Evolutionary conservation across 2,888 invertebrate genomes (phyloP).

Genomic region (Campopleginae sp.): DNA sequence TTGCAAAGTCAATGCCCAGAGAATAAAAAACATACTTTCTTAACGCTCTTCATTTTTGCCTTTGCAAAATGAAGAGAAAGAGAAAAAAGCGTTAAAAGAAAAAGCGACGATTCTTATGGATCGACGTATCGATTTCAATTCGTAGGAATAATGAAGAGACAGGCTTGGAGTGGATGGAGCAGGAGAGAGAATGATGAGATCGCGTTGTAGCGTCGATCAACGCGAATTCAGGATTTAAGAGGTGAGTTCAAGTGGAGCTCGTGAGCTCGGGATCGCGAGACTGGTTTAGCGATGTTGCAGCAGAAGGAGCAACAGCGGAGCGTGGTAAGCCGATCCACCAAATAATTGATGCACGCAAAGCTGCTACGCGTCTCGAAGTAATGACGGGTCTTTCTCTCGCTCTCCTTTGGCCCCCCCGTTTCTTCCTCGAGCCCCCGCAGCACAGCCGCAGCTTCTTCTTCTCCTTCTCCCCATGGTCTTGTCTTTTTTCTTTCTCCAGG

Average conservation of each 20-base stretch:
- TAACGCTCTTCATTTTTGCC: slow-evolving; percentile 18
- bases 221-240: slow-evolving; percentile 30
- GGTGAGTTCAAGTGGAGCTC: slow-evolving; percentile 15
- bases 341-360: slow-evolving; percentile 78
- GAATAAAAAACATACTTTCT: slow-evolving; percentile 42
- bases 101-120: not conserved
- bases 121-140: slow-evolving; percentile 10
- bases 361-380: slow-evolving; percentile 59
- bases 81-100: not conserved
- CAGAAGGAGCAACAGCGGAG: slow-evolving; percentile 16
- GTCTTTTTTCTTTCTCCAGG: not conserved
- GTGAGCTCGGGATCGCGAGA: slow-evolving; percentile 42
- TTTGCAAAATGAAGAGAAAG: not conserved
- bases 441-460: slow-evolving; percentile 36
- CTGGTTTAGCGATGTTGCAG: slow-evolving; percentile 52
- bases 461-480: slow-evolving; percentile 4
- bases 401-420: slow-evolving; percentile 28
- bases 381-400: slow-evolving; percentile 65
- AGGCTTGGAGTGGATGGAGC: not conserved
- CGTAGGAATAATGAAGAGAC: slow-evolving; percentile 11
- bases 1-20: slow-evolving; percentile 60
- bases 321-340: slow-evolving; percentile 70
- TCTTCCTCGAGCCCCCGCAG: slow-evolving; percentile 12
- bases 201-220: slow-evolving; percentile 39
- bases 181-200: slow-evolving; percentile 21